These are phyloP conservation scores for Syrrhaptes paradoxus DNA, from an alignment of 2,113 vertebrate genomes.

Conservation along the genomic window DNA sequence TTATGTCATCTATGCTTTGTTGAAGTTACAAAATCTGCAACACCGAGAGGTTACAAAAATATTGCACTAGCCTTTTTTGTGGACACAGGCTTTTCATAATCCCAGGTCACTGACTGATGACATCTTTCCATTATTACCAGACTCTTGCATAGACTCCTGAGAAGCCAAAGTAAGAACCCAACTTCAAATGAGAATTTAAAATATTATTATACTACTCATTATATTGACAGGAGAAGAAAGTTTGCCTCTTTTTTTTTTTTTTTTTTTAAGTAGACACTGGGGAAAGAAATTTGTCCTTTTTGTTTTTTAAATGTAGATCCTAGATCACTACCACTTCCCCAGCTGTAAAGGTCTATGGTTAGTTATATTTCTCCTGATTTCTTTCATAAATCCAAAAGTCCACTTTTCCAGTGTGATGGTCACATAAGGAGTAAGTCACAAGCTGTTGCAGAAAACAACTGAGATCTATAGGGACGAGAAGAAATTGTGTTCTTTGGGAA, in stretches of 20 bases:
- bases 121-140: neutral
- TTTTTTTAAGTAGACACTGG: neutral
- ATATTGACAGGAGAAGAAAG: neutral
- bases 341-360: neutral
- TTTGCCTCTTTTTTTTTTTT: neutral
- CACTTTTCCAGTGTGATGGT: neutral
- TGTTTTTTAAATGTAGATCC: neutral
- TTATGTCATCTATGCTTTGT: neutral
- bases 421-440: neutral
- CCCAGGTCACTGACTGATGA: neutral
- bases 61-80: neutral
- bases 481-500: neutral
- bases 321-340: neutral
- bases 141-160: neutral
- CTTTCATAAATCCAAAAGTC: neutral
- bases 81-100: neutral
- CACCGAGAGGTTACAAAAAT: neutral
- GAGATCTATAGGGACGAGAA: neutral
- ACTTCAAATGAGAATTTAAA: neutral
- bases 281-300: neutral
- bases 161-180: neutral
- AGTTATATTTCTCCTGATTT: neutral
- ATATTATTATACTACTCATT: neutral
- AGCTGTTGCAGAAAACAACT: neutral
- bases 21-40: neutral